Base-by-base conservation (phyloP, 2,797 vertebrate genomes). In the Dipus sagitta region DNA sequence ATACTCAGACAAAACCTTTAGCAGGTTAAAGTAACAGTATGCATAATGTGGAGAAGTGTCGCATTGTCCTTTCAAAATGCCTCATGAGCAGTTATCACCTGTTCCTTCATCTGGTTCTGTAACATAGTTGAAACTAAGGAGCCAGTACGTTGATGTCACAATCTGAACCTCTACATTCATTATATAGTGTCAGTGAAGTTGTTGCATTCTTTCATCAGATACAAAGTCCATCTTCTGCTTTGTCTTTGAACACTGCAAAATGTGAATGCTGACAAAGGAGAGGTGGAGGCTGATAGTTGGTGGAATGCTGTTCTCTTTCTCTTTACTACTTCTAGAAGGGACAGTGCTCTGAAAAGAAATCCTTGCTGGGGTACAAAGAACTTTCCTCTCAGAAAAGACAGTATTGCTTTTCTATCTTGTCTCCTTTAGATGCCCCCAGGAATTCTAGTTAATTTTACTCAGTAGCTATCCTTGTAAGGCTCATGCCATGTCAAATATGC, bases 401-500 rank as follows among this genome's bases (percentile, higher is more conserved):
- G 38, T 26, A 34, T 17, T 62, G 38, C 4, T 21, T 34, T 68
- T 65, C 74, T 81, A 20, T 10, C 14, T 1, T 38, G 24, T 58
- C 4, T 15, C 11, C 14, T 42, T 89, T 88, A 21, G 34, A 52
- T 67, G 23, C 58, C 30, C 21, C 78, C 30, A 58, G 70, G 6
- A 32, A 47, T 52, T 62, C 54, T 58, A 47, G 3, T 8, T n/a
- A 77, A 75, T 13, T 84, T 30, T 52, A 72, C 81, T 86, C 32
- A n/a, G 65, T 42, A 89, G 84, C 54, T 60, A 86, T 71, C 54
- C 52, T 74, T 67, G n/a, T 38, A 92, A 42, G 65, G 11, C 12
- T 95, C 64, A 75, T 47, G 77, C 87, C 92, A 84, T 67, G 38
- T 42, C 21, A 84, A 82, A 8, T 80, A 12, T 84, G n/a, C 34